Evolutionary conservation across 1,140 invertebrate genomes (phyloP).

Genomic region (Trachelipus rathkii): DNA sequence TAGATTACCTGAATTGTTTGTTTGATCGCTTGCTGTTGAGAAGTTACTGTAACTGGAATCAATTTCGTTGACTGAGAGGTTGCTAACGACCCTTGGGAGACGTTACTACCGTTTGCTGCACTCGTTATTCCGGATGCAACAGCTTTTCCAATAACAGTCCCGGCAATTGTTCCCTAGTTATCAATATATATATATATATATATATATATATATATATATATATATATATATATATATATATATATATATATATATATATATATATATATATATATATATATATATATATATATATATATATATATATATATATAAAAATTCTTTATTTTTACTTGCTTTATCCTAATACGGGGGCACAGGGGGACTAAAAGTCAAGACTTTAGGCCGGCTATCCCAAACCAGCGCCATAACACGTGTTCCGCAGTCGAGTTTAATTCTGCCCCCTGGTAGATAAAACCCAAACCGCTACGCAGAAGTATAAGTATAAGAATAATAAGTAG

Average conservation of each 20-base stretch:
- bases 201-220: conserved; percentile 15
- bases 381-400: too few relatives aligned
- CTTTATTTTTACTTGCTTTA: too few relatives aligned
- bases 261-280: conserved; percentile 17
- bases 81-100: not conserved
- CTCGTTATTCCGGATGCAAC: not conserved
- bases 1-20: not conserved
- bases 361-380: too few relatives aligned
- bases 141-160: not conserved
- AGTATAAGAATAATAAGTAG: too few relatives aligned
- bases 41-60: not conserved
- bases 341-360: too few relatives aligned
- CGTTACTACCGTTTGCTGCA: not conserved
- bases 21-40: not conserved
- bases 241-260: conserved; percentile 12
- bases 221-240: conserved; percentile 14
- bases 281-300: conserved; percentile 31
- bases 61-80: not conserved
- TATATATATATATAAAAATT: conserved; percentile 27
- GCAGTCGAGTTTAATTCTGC: too few relatives aligned
- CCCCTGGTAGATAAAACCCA: too few relatives aligned
- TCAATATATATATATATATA: not conserved
- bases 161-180: not conserved
- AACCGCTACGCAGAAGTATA: too few relatives aligned
- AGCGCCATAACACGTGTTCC: too few relatives aligned